Evolutionary conservation across 2,888 invertebrate genomes (phyloP), one percentile per base, ranked within the genome.

Genomic region (Caenorhabditis plicata): DNA sequence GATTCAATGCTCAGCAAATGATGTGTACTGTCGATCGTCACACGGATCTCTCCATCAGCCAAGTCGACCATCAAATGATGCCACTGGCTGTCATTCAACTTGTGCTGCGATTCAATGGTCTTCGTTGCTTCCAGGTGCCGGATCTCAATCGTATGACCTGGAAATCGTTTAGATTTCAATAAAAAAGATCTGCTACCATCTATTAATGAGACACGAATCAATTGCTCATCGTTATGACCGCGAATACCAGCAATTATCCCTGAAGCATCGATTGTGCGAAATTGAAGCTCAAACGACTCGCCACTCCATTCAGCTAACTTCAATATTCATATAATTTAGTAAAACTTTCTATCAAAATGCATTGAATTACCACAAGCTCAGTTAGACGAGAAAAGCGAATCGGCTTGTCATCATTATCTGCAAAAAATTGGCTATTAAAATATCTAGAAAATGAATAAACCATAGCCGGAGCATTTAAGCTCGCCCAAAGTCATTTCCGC

Each of bases 71-170:
- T 31, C 20, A 77, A 29, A 5, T 65, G 65, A 52, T 77, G 76
- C 77, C 77, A 77, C 20, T 57, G 41, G 23, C 75, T 67, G 58
- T 77, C 73, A 46, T 72, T 75, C 29, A 35, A 53, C 53, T 49
- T 53, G 13, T 49, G 49, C 41, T 53, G 53, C 4, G 60, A 60
- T 17, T 29, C 45, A 27, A 62, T 48, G 7, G 29, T 49, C 35
- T 46, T 52, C 1, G 41, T 11, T 4, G 39, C 40, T 36, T 62
- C 55, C 20, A 62, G 35, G 20, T 48, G 39, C 19, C 17, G 43
- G 8, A 53, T 43, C 38, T 57, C 33, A 39, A 64, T 48, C 25
- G 45, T 64, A 36, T 52, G 53, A 0, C 53, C n/a, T n/a, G n/a
- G n/a, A n/a, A n/a, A n/a, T n/a, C n/a, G n/a, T n/a, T n/a, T n/a